Evolutionary conservation across 2,113 vertebrate species (phyloP).

Genomic region (Mellivora capensis): DNA sequence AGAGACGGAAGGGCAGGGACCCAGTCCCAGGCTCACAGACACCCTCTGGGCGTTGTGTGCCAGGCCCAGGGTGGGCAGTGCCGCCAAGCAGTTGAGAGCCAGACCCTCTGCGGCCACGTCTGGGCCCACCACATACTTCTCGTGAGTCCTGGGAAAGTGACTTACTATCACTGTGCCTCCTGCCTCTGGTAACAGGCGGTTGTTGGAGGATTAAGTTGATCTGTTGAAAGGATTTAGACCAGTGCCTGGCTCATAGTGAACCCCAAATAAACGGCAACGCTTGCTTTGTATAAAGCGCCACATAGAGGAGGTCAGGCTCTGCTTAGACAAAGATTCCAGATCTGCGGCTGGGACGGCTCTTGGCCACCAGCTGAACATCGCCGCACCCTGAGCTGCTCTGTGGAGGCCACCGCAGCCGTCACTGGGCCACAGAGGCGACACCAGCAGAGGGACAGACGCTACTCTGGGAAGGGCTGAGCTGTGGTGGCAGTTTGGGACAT

Average conservation of each 20-base stretch:
- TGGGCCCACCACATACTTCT: background rate
- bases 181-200: background rate
- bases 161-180: background rate
- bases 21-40: background rate
- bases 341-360: background rate
- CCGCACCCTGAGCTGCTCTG: background rate
- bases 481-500: background rate
- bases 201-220: background rate
- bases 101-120: background rate
- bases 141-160: background rate
- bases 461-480: background rate
- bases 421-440: background rate
- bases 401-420: background rate
- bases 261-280: fast-evolving
- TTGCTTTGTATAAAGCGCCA: fast-evolving
- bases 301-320: background rate
- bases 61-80: background rate
- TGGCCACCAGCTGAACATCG: background rate
- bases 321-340: background rate
- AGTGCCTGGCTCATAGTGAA: fast-evolving
- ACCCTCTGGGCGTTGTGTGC: background rate
- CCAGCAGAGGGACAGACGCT: background rate
- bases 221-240: background rate
- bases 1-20: background rate
- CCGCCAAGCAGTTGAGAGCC: background rate